These are phyloP conservation scores for Lepidotrigona ventralis DNA, from an alignment of 1,140 invertebrate genomes.

Conservation along the genomic window DNA sequence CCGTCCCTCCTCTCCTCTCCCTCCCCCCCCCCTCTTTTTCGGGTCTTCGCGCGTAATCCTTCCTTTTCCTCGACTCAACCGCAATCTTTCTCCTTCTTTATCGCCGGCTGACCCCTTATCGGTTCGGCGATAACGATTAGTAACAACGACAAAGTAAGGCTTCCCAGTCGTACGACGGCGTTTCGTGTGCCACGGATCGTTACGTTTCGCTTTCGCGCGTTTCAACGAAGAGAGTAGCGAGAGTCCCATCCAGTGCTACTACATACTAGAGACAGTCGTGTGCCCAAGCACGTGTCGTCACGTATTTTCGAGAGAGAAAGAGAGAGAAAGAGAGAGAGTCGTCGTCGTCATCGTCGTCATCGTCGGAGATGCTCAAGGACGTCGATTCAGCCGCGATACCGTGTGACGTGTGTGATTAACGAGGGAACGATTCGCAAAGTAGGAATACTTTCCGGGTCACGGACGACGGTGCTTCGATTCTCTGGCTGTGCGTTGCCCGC, in stretches of 20 bases:
- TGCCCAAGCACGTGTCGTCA: slow-evolving; percentile 8
- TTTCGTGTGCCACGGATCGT: not conserved
- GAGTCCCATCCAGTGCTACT: not conserved
- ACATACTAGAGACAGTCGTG: not conserved
- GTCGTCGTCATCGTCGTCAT: not conserved
- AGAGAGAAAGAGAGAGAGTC: too few species aligned
- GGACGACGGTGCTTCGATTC: slow-evolving; percentile 19
- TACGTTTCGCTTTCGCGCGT: not conserved
- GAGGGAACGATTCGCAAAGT: slow-evolving; percentile 31
- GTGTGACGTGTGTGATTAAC: not conserved
- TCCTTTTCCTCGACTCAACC: not conserved
- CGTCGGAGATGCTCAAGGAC: slow-evolving; percentile 8
- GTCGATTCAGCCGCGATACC: slow-evolving; percentile 1
- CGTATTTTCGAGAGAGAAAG: not conserved
- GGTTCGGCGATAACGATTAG: slow-evolving; percentile 32
- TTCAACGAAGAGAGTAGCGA: too few species aligned
- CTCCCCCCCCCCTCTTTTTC: not conserved
- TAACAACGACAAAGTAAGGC: not conserved
- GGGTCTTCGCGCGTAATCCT: too few species aligned
- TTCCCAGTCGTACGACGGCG: slow-evolving; percentile 4
- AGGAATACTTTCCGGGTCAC: slow-evolving; percentile 51
- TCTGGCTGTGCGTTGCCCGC: not conserved
- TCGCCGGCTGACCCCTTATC: slow-evolving; percentile 38
- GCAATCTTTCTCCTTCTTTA: not conserved
- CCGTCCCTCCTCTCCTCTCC: not conserved